phyloP scores from a whole-genome alignment of 2,113 vertebrate genomes.

The Tyrannus savana region DNA sequence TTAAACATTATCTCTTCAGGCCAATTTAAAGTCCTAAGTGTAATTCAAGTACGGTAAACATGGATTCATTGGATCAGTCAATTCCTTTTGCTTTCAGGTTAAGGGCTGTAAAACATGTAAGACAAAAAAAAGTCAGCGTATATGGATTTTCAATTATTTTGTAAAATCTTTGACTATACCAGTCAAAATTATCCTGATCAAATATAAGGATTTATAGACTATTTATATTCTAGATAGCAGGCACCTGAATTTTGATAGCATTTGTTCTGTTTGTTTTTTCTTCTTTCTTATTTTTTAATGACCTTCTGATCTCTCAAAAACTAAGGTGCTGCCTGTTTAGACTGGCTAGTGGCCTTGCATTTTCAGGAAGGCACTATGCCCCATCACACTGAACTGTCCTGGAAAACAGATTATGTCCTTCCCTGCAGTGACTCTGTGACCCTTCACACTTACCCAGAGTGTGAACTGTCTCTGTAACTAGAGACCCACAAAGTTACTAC shows the following conservation, averaged over 20 bases:
- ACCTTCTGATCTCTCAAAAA: background rate
- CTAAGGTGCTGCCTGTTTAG: background rate
- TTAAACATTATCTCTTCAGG: background rate
- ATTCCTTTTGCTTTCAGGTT: background rate
- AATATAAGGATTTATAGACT: background rate
- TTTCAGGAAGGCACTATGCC: background rate
- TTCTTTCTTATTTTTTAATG: background rate
- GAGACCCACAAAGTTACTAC: constrained; percentile 46
- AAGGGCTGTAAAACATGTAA: background rate
- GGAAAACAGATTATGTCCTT: constrained; percentile 41
- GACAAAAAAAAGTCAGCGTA: background rate
- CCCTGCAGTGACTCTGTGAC: constrained; percentile 36
- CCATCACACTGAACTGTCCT: background rate
- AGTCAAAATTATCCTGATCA: background rate
- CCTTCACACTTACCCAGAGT: background rate
- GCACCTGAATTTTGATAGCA: background rate
- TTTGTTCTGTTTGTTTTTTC: background rate
- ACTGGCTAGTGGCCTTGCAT: background rate
- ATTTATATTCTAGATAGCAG: background rate
- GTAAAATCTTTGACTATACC: background rate
- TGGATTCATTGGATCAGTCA: background rate
- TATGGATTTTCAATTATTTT: background rate
- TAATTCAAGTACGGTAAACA: background rate
- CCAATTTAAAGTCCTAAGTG: background rate
- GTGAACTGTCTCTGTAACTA: constrained; percentile 9